phyloP scores from a whole-genome alignment of 2,113 vertebrate genomes.

The Hippolais icterina region DNA sequence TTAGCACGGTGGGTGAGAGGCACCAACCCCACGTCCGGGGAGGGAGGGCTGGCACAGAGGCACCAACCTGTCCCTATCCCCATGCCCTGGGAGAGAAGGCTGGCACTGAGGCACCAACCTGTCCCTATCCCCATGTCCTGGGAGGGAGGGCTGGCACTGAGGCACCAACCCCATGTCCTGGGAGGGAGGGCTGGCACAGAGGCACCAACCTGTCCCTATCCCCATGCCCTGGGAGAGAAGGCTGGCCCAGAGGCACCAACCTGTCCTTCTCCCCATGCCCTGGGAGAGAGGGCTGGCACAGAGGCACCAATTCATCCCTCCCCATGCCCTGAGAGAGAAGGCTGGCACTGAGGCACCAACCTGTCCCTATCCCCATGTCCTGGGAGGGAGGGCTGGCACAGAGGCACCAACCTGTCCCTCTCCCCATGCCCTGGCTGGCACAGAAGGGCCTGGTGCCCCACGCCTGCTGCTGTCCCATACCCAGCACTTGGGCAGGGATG shows the following conservation, averaged over 20 bases:
- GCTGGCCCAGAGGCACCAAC: neutral
- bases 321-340: too few species aligned
- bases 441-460: accelerated
- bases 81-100: too few species aligned
- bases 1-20: accelerated
- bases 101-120: neutral
- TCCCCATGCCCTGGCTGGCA: neutral
- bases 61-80: too few species aligned
- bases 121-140: too few species aligned
- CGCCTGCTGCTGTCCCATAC: neutral
- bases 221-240: too few species aligned
- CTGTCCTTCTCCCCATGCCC: too few species aligned
- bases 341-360: neutral
- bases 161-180: neutral
- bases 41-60: neutral
- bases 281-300: neutral
- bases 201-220: neutral
- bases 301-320: neutral
- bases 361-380: too few species aligned
- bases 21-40: neutral
- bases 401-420: neutral
- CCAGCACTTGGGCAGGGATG: neutral
- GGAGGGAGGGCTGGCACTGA: too few species aligned
- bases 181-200: neutral
- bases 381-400: too few species aligned